A percentile compares a stretch with the other conserved stretches of the same genome.
These are phyloP conservation scores for Rhagonycha lutea DNA, from an alignment of 2,888 invertebrate species.

Conservation along the genomic window DNA sequence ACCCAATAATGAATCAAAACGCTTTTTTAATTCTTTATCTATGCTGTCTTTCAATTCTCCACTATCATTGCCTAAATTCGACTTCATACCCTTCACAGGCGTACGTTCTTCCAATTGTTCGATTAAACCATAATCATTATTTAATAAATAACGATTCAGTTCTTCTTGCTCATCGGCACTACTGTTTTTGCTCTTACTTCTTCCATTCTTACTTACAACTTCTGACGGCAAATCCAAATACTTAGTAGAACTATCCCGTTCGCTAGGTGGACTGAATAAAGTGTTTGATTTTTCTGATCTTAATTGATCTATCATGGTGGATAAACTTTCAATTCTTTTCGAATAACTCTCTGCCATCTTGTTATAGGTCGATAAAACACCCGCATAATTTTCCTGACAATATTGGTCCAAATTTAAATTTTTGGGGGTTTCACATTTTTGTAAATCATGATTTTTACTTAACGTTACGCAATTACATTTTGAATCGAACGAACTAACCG, in stretches of 20 bases:
- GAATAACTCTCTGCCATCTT: conserved; percentile 60
- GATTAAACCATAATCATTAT: conserved; percentile 45
- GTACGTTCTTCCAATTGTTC: conserved; percentile 40
- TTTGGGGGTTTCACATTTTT: not conserved
- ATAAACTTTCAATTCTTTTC: conserved; percentile 61
- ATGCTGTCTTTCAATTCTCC: not conserved
- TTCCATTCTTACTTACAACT: conserved; percentile 4
- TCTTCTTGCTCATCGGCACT: conserved; percentile 38
- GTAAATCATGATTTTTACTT: not conserved
- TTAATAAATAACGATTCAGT: conserved; percentile 38
- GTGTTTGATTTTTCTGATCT: conserved; percentile 61
- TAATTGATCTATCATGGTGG: conserved; percentile 61
- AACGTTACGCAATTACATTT: not conserved
- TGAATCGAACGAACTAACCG: conserved; percentile 6
- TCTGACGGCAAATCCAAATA: conserved; percentile 44
- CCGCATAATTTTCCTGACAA: conserved; percentile 17
- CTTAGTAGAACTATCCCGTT: conserved; percentile 44
- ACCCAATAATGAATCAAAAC: conserved; percentile 11
- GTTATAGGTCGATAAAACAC: conserved; percentile 49
- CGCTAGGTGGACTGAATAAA: conserved; percentile 49
- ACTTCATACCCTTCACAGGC: conserved; percentile 18
- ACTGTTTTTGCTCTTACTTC: not conserved
- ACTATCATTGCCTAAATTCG: not conserved
- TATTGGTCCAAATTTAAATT: conserved; percentile 6
- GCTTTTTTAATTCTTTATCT: conserved; percentile 13